phyloP scores from a whole-genome alignment of 2,797 vertebrate genomes.

The Morelia viridis region DNA sequence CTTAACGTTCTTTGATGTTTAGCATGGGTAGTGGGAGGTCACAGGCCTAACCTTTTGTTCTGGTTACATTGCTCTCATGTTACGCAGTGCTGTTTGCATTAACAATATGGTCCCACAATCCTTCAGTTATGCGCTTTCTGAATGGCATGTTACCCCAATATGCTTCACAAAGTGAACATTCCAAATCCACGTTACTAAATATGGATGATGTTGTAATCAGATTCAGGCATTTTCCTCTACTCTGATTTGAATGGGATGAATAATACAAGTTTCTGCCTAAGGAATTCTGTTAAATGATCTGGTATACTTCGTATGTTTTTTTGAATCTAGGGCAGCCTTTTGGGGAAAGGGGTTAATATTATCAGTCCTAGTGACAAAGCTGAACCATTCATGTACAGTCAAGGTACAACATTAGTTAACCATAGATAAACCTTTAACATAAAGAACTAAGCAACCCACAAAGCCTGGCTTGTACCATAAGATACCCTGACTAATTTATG shows the following conservation, averaged over 20 bases:
- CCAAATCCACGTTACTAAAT: slow-evolving; percentile 31
- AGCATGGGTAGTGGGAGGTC: slow-evolving; percentile 49
- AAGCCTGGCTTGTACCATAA: background rate
- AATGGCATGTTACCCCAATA: slow-evolving; percentile 29
- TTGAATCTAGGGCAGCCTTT: background rate
- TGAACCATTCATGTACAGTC: background rate
- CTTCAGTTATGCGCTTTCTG: slow-evolving; percentile 42
- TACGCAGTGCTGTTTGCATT: slow-evolving; percentile 38
- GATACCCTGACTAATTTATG: background rate
- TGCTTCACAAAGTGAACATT: slow-evolving; percentile 19
- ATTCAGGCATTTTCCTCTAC: slow-evolving; percentile 16
- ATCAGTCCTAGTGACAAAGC: background rate
- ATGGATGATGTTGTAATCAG: slow-evolving; percentile 7
- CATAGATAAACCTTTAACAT: background rate
- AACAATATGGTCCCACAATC: slow-evolving; percentile 55
- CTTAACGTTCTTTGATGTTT: slow-evolving; percentile 51
- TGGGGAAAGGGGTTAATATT: background rate
- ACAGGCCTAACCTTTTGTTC: slow-evolving; percentile 68
- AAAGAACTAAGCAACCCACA: background rate
- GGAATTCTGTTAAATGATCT: background rate
- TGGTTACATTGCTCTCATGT: slow-evolving; percentile 58
- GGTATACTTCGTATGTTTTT: background rate
- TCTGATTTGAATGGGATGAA: background rate
- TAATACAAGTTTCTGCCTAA: background rate
- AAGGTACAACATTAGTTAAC: background rate